Base-by-base conservation (phyloP, 2,797 vertebrate species). In the Poecilia gillii region DNA sequence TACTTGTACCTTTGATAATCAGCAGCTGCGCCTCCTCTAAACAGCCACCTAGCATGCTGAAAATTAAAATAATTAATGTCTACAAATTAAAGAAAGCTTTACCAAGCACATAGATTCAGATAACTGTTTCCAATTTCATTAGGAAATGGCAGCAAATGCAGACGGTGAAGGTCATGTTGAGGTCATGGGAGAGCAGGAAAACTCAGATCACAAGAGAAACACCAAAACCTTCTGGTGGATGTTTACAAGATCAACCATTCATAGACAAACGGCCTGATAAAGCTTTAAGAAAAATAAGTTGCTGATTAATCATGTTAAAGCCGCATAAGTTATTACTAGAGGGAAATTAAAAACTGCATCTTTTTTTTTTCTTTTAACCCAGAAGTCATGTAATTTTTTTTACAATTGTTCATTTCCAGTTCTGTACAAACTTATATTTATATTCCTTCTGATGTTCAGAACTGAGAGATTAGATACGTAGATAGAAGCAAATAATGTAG, bases 41-140 rank as follows among this genome's bases (percentile, higher is more conserved):
- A 68, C 51, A 46, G 49, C 73, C 7, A 53, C 39, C 13, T 25
- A 71, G 64, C 66, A 75, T 43, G n/a, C 66, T 8, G 43, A 46
- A 71, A 75, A 80, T 75, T 59, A 39, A 70, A 75, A 75, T 80
- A 75, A 75, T 20, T 57, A 64, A 73, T 51, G 71, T 13, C 77
- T n/a, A 49, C 45, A 72, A 57, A 77, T 68, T 71, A 28, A 28
- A 49, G 33, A 41, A 49, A 45, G 45, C 45, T 73, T 39, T 73
- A 51, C 23, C 31, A 45, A 71, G 41, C 41, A 28, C 41, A n/a
- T 45, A 16, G 25, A 3, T 45, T 76, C 31, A 51, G 45, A 11
- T 47, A 33, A 28, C 8, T n/a, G 39, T 57, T 59, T 49, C 14
- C 49, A 31, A 66, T 79, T 73, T 79, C 39, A 79, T 79, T 51